phyloP scores from a whole-genome alignment of 2,888 invertebrate species.

The Nipponacmea schrenckii region DNA sequence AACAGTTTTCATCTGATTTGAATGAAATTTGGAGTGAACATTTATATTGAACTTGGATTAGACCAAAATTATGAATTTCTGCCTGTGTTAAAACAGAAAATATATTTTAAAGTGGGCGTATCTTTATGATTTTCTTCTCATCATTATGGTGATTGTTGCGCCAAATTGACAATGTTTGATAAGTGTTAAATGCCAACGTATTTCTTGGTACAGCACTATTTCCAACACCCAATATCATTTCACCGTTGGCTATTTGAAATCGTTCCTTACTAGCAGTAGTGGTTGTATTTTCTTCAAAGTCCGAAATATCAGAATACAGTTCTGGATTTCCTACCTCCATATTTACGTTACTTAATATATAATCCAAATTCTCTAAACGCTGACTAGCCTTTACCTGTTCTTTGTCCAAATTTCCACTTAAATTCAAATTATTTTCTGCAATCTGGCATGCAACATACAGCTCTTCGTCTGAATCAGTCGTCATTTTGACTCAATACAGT shows the following conservation, averaged over 20 bases:
- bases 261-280: not conserved
- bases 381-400: not conserved
- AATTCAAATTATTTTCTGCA: not conserved
- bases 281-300: not conserved
- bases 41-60: no score
- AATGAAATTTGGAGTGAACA: no score
- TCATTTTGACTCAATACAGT: not conserved
- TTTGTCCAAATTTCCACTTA: not conserved
- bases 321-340: not conserved
- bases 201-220: no score
- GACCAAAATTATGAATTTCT: no score
- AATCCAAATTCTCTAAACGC: not conserved
- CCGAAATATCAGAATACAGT: not conserved
- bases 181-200: no score
- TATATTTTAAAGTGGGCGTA: no score
- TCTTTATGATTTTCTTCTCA: no score
- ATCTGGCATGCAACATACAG: not conserved
- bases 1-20: no score
- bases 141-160: no score
- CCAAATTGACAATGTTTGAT: no score
- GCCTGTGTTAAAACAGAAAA: no score
- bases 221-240: no score
- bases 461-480: not conserved
- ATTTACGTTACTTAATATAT: not conserved
- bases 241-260: not conserved